phyloP scores from a whole-genome alignment of 2,888 invertebrate species.

The Pandemis corylana region DNA sequence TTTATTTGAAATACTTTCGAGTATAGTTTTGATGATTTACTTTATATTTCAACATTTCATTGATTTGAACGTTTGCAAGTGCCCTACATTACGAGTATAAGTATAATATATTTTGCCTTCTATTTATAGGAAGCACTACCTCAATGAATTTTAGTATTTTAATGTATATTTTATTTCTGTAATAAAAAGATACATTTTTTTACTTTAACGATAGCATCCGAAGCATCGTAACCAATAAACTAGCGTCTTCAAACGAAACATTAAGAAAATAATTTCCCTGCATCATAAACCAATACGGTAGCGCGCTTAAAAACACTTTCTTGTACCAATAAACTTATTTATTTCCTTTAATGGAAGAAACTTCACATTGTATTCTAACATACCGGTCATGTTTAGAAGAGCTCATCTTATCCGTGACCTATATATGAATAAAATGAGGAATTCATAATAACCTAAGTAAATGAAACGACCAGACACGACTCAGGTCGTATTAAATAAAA shows the following conservation, averaged over 20 bases:
- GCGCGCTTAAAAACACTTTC: conserved; percentile 14
- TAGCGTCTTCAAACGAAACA: conserved; percentile 35
- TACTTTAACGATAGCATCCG: conserved; percentile 34
- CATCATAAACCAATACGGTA: conserved; percentile 34
- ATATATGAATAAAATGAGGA: no score
- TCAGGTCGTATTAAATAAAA: no score
- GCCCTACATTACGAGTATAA: not conserved
- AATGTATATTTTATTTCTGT: conserved; percentile 32
- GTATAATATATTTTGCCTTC: conserved; percentile 13
- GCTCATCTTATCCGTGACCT: not conserved
- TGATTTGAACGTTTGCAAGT: not conserved
- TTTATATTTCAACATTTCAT: not conserved
- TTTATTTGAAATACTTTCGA: not conserved
- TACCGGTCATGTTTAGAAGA: not conserved
- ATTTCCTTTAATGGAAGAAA: not conserved
- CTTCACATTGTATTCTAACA: not conserved
- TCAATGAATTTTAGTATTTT: conserved; percentile 28
- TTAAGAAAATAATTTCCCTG: conserved; percentile 31
- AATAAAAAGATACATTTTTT: conserved; percentile 33
- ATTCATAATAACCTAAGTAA: not conserved
- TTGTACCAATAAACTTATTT: not conserved
- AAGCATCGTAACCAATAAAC: conserved; percentile 34
- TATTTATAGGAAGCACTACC: conserved; percentile 20
- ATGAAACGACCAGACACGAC: not conserved
- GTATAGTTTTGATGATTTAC: not conserved